Evolutionary conservation across 2,113 vertebrate genomes (phyloP), one percentile per base, ranked within the genome.

Genomic region (Agapornis roseicollis): DNA sequence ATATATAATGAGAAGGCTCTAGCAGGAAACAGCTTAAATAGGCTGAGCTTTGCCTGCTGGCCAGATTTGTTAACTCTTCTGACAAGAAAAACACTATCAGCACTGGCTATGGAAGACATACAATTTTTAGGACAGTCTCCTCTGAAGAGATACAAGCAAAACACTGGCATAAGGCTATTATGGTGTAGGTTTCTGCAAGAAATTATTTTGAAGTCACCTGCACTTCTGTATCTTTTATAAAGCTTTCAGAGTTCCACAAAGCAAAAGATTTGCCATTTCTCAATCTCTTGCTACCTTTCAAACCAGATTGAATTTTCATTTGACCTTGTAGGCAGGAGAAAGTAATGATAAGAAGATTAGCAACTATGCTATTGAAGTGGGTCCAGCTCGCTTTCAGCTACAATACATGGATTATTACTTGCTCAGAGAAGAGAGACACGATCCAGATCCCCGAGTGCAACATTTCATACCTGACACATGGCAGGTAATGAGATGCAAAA

Each of bases 401-500:
- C 95, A 98, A n/a, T 73, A 96, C n/a, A 97, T 98, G 98, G 97
- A 97, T 41, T 97, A 90, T 58, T 96, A 95, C 84, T 97, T 98
- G 94, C 76, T 97, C 47, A 84, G 97, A 88, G 96, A 98, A 37
- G 97, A 98, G 61, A 97, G 98, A 60, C 96, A 94, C 74, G 97
- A 98, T 85, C 96, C 97, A 65, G 98, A 98, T 80, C 97, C 97
- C 15, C 93, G 98, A 69, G 97, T 98, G 35, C 89, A 96, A 31
- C 93, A 97, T 83, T 98, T 98, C 90, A 97, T 98, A 95, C 98
- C 98, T 58, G 98, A 98, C 58, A 97, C 98, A 3, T 98, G 98
- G 98, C 98, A 98, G 97, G 98, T 98, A 98, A 97, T 50, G 17
- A 50, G 27, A 58, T 14, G 63, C 42, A 71, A 78, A 55, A 15